A percentile compares a stretch with the other conserved stretches of the same genome.
Conservation (phyloP, 2,797 vertebrate species). For the Sphaeramia orbicularis region DNA sequence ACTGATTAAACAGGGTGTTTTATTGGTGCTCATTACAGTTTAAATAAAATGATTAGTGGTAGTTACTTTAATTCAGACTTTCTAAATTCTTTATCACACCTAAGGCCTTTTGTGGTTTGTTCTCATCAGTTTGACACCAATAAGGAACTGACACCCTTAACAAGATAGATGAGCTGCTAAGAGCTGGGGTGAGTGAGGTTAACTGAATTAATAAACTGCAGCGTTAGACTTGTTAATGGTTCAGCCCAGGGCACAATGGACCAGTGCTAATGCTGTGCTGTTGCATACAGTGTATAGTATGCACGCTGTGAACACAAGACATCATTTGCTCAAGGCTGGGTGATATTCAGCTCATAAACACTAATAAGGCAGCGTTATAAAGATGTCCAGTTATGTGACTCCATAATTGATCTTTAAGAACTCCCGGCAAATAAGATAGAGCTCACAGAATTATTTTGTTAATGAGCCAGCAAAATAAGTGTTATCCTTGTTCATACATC, state of each 20-base stretch:
- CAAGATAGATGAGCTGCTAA: constrained; percentile 7
- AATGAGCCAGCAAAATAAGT: too few relatives aligned
- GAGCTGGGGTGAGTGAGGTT: constrained; percentile 16
- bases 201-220: constrained; percentile 37
- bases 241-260: neutral
- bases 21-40: neutral
- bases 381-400: too few relatives aligned
- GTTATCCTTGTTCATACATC: too few relatives aligned
- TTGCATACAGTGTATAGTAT: neutral
- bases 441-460: too few relatives aligned
- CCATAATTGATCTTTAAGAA: too few relatives aligned
- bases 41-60: constrained; percentile 2
- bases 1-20: neutral
- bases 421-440: too few relatives aligned
- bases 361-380: too few relatives aligned
- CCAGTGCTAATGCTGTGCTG: constrained; percentile 6
- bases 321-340: neutral
- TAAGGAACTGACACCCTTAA: constrained; percentile 18
- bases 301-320: neutral
- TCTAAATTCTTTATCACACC: neutral
- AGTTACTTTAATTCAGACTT: constrained; percentile 4
- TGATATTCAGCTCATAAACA: too few relatives aligned
- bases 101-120: constrained; percentile 6
- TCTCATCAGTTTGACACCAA: constrained; percentile 23
- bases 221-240: constrained; percentile 16